Evolutionary conservation across 2,113 vertebrate species (phyloP).

Genomic region (Pseudopodoces humilis): DNA sequence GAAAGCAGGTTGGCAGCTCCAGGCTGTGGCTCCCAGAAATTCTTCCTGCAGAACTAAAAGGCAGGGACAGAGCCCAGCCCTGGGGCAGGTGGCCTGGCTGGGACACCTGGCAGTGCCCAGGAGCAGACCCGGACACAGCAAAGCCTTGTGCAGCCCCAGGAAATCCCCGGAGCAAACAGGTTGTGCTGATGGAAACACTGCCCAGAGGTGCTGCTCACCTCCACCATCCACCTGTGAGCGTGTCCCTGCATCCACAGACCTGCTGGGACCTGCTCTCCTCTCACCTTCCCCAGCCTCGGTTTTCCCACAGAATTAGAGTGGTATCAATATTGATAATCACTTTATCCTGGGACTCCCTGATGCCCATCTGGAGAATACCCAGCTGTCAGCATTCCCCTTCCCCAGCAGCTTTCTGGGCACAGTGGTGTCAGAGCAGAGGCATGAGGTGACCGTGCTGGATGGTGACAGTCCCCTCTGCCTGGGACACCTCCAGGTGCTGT

Average conservation of each 20-base stretch:
- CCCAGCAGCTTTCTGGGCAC: neutral
- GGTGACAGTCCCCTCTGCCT: neutral
- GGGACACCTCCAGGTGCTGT: neutral
- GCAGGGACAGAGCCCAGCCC: neutral
- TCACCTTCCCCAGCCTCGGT: neutral
- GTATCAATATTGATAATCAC: accelerated
- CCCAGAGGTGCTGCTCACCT: neutral
- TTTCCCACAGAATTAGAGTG: neutral
- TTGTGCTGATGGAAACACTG: neutral
- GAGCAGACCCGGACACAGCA: neutral
- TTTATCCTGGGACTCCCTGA: neutral
- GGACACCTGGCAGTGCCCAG: accelerated
- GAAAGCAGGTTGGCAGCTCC: neutral
- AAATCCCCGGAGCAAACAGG: conserved; percentile 12
- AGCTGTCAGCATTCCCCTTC: neutral
- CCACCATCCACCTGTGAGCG: neutral
- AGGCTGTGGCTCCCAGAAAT: neutral
- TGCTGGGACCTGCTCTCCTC: neutral
- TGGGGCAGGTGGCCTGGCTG: neutral
- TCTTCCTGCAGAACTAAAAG: neutral
- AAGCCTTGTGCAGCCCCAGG: neutral
- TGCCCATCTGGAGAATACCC: neutral
- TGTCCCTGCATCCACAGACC: neutral
- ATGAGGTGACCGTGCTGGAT: accelerated
- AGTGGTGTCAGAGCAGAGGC: neutral